Percentiles rank a stretch among this genome's conserved stretches.
Conservation (phyloP, 1,140 invertebrate genomes). For the Magallana angulata region DNA sequence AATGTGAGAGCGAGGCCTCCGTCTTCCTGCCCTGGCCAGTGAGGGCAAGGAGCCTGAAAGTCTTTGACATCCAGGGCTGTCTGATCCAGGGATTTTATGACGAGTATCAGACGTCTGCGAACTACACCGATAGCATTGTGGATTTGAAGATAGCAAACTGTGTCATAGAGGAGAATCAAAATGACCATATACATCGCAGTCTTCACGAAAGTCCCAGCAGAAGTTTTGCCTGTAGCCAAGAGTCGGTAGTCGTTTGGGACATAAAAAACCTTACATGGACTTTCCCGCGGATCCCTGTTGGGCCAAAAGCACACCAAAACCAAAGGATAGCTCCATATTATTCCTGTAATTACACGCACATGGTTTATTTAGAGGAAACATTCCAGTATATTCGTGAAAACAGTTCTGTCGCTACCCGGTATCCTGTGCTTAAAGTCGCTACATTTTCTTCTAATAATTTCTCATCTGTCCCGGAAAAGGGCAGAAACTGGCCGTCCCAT, state of each 20-base stretch:
- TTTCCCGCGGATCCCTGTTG: background rate
- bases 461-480: background rate
- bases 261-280: slow-evolving; percentile 5
- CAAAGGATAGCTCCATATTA: background rate
- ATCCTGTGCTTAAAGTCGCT: slow-evolving; percentile 2
- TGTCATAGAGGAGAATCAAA: slow-evolving; percentile 3
- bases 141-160: slow-evolving; percentile 3
- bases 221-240: background rate
- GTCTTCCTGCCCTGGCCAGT: slow-evolving; percentile 25
- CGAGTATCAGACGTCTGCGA: background rate
- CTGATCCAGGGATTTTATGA: background rate
- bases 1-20: background rate
- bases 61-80: background rate
- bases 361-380: slow-evolving; percentile 10
- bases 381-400: background rate
- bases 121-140: slow-evolving; percentile 9
- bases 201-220: background rate
- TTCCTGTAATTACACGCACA: slow-evolving; percentile 1
- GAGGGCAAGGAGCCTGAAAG: background rate
- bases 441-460: slow-evolving; percentile 20
- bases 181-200: slow-evolving; percentile 4
- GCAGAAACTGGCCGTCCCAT: background rate
- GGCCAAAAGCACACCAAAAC: background rate
- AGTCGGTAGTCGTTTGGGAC: background rate
- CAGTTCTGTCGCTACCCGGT: background rate